Base-by-base conservation (phyloP, 2,113 vertebrate genomes). In the Craseonycteris thonglongyai region DNA sequence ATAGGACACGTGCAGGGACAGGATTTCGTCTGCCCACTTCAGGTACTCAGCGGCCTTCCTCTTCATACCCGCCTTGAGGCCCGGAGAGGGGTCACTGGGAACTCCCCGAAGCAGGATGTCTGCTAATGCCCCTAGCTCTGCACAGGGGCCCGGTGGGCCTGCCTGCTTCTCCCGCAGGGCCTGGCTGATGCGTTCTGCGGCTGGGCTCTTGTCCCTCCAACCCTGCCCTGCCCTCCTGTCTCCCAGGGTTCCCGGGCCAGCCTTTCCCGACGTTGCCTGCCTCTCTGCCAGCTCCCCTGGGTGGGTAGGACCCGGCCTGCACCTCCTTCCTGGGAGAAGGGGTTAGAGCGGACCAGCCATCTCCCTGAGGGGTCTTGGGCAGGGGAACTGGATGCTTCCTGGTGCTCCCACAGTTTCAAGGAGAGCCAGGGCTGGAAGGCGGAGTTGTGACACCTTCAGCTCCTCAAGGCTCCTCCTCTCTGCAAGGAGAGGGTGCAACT, bases 301-400 rank as follows among this genome's bases (percentile, higher is more conserved):
- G 0, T 51, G 80, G 38, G 82, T 80, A 33, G 51, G 88, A 13
- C 12, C 51, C 87, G 79, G 16, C 66, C 74, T 4, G 86, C 16
- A 2, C 76, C 71, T 61, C 83, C 82, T 98, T 98, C 96, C 97
- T 98, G 98, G 88, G 97, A 98, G 97, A 98, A 99, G 40, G 98
- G 98, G 92, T 99, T 98, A 68, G 99, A 99, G 76, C 99, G 97
- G 21, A 98, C 99, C 69, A 99, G 88, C 91, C 99, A 97, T 97
- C 45, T 98, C 97, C 13, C 98, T 98, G 76, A 99, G 97, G 0
- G 93, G 49, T 80, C 91, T 15, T 3, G 24, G 18, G 97, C 96
- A 26, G 97, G 28, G 63, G 92, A 47, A 38, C 90, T 2, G 8
- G 84, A 87, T 1, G 98, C 97, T 85, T 99, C 98, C 0, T 95